Percentiles rank a stretch among this genome's conserved stretches.
Evolutionary conservation across 2,797 vertebrate genomes (phyloP).

Genomic region (Anguilla anguilla): DNA sequence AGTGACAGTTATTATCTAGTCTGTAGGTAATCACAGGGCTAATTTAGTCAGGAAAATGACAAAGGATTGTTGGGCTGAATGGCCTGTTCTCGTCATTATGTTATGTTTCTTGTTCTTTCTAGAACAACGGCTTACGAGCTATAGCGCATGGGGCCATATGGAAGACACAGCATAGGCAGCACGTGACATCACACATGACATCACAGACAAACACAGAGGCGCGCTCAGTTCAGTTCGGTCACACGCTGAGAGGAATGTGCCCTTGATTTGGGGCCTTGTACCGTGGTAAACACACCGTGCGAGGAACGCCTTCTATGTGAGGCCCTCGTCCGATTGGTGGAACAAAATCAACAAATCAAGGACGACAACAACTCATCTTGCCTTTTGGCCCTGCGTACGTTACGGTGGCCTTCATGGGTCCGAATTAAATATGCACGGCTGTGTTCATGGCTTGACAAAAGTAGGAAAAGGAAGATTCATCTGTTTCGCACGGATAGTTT

Average conservation of each 20-base stretch:
- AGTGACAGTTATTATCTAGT: no score
- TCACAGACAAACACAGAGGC: not conserved
- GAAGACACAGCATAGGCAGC: not conserved
- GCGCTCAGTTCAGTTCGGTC: not conserved
- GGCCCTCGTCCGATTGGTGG: not conserved
- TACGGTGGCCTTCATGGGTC: not conserved
- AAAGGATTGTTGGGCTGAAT: no score
- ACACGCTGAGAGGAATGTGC: not conserved
- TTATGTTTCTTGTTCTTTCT: no score
- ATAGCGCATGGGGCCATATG: not conserved
- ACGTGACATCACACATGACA: not conserved
- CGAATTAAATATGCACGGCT: not conserved
- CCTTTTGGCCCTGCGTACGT: not conserved
- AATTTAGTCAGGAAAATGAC: no score
- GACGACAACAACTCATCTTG: not conserved
- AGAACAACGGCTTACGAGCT: no score
- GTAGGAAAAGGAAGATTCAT: not conserved
- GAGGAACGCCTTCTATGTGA: not conserved
- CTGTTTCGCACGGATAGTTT: not conserved
- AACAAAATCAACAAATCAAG: not conserved
- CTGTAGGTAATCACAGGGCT: no score
- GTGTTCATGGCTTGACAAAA: not conserved
- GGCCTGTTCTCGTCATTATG: no score
- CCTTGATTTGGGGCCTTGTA: constrained; percentile 1
- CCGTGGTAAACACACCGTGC: not conserved